Evolutionary conservation across 1,140 invertebrate genomes (phyloP), one percentile per base, ranked within the genome.

Genomic region (Zaprionus lachaisei): DNA sequence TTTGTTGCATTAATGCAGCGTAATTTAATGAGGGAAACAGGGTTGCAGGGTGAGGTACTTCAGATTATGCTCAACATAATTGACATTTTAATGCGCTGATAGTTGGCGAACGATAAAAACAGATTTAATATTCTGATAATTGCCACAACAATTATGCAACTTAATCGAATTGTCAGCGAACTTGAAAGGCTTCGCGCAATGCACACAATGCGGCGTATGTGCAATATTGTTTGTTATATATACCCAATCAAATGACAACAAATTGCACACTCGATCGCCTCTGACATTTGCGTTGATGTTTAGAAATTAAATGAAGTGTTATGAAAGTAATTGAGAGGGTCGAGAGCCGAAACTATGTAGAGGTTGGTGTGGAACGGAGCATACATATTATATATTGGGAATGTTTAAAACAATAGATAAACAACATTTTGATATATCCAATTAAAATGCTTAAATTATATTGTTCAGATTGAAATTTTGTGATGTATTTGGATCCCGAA

Each of bases 61-160:
- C 62, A 80, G 68, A 84, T 77, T 66, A 83, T 75, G 60, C 62
- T 38, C 41, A 64, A 78, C 75, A 79, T 89, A 89, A 89, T 89
- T 89, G 85, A 91, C 86, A 89, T 89, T 89, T 89, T 89, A 89
- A 89, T 89, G 77, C 72, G 76, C 86, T 82, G 85, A 90, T 91
- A 91, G 85, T 85, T 80, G 81, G 69, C 41, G 44, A 69, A 63
- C 72, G 84, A 89, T 89, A 91, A 80, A 78, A 76, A 80, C 77
- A 77, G 86, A 89, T 89, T 89, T 89, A 89, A 89, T 89, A 91
- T 89, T 89, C 85, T 89, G 85, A 89, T 89, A 89, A 89, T 89
- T 89, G 86, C 56, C 73, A 63, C 72, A 71, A 71, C 72, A 86
- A 86, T 86, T 86, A 81, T 72, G 76, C 69, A 77, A 90, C 85